phyloP scores from a whole-genome alignment of 2,797 vertebrate genomes.

The Artibeus jamaicensis region DNA sequence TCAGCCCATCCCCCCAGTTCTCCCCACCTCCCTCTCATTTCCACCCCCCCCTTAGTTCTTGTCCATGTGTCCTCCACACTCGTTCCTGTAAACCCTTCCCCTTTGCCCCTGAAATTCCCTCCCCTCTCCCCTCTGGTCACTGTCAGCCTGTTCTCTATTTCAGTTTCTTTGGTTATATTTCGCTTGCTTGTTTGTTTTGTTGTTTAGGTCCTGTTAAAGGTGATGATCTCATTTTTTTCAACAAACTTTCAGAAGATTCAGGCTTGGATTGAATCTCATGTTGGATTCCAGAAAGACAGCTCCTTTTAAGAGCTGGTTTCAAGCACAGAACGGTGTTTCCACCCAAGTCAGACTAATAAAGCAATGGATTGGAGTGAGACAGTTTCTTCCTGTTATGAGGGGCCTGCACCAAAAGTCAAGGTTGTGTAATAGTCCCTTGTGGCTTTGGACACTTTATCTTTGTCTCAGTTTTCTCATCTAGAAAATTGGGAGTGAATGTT shows the following conservation, averaged over 20 bases:
- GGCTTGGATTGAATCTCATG: neutral
- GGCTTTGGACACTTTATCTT: neutral
- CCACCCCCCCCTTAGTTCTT: too few species aligned
- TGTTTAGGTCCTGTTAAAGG: neutral
- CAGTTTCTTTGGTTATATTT: too few species aligned
- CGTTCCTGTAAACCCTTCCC: too few species aligned
- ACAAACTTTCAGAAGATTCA: neutral
- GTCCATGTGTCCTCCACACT: too few species aligned
- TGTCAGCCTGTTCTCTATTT: too few species aligned
- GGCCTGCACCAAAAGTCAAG: neutral
- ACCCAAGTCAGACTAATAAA: neutral
- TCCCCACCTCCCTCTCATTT: too few species aligned
- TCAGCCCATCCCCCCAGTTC: too few species aligned
- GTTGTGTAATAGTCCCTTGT: neutral
- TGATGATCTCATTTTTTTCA: neutral
- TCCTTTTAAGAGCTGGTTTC: neutral
- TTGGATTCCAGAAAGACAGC: neutral
- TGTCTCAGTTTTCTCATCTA: neutral
- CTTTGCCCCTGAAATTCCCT: too few species aligned
- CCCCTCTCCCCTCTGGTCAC: too few species aligned
- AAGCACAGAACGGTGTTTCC: neutral
- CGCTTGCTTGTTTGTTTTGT: too few species aligned
- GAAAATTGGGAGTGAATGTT: neutral
- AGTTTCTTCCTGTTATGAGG: neutral
- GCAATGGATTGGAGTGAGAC: neutral